Percentiles rank a stretch among this genome's conserved stretches.
These are phyloP conservation scores for Macquaria australasica DNA, from an alignment of 2,113 vertebrate species.

Conservation along the genomic window DNA sequence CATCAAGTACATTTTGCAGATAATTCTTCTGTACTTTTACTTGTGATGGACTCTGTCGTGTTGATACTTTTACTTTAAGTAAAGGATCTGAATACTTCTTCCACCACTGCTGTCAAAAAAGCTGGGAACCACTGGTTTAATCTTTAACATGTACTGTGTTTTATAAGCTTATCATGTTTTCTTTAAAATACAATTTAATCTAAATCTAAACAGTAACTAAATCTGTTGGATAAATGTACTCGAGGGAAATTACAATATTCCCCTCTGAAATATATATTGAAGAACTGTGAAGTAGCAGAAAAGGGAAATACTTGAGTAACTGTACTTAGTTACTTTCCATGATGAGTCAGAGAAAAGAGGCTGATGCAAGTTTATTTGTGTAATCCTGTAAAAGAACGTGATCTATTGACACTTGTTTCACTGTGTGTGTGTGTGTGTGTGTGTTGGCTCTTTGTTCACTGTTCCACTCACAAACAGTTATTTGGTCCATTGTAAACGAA, in stretches of 20 bases:
- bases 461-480: slow-evolving; percentile 55
- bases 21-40: no score
- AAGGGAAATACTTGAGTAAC: not conserved
- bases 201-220: not conserved
- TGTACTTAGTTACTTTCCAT: not conserved
- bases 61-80: no score
- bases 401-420: slow-evolving; percentile 44
- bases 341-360: slow-evolving; percentile 36
- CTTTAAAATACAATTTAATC: no score
- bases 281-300: not conserved
- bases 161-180: no score
- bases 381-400: slow-evolving; percentile 27
- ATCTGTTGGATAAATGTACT: not conserved
- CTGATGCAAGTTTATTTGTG: slow-evolving; percentile 40
- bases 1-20: no score
- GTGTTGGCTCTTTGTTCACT: slow-evolving; percentile 56
- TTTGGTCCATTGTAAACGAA: slow-evolving; percentile 47
- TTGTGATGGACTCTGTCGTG: no score
- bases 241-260: not conserved
- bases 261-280: not conserved
- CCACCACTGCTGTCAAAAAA: no score
- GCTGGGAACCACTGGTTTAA: no score
- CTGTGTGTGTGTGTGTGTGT: slow-evolving; percentile 17
- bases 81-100: no score
- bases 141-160: no score